Conservation (phyloP, 1,140 invertebrate genomes). For the Hyles vespertilio region DNA sequence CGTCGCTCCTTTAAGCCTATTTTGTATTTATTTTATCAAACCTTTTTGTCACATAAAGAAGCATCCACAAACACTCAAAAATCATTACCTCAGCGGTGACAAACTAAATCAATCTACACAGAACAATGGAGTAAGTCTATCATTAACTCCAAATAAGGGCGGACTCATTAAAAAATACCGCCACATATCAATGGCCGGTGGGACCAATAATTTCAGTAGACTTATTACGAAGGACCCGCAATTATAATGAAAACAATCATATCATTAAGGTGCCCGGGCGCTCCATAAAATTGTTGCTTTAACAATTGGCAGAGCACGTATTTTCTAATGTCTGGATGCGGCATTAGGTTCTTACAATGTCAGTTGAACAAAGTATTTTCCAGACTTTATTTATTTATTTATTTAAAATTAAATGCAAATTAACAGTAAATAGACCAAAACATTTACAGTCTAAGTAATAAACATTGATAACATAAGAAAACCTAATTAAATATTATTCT, state of each 20-base stretch:
- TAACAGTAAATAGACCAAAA: too few relatives aligned
- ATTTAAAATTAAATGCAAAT: too few relatives aligned
- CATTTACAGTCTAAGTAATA: too few relatives aligned
- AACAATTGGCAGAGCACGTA: slow-evolving; percentile 25
- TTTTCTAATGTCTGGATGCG: slow-evolving; percentile 19
- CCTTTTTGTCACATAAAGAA: too few relatives aligned
- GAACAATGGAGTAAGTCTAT: slow-evolving; percentile 11
- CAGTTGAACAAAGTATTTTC: too few relatives aligned
- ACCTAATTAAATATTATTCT: too few relatives aligned
- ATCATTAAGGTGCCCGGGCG: slow-evolving; percentile 32
- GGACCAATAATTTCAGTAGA: slow-evolving; percentile 32
- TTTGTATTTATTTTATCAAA: too few relatives aligned
- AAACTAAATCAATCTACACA: slow-evolving; percentile 10
- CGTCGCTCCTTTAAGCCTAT: too few relatives aligned
- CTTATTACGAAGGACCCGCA: slow-evolving; percentile 34
- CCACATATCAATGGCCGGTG: slow-evolving; percentile 25
- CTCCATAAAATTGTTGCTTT: slow-evolving; percentile 28
- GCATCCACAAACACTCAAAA: too few relatives aligned
- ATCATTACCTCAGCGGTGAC: not conserved
- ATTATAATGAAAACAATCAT: slow-evolving; percentile 53
- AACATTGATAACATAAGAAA: too few relatives aligned
- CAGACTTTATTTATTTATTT: too few relatives aligned
- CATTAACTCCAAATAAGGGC: slow-evolving; percentile 3
- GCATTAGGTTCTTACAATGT: not conserved
- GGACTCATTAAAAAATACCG: slow-evolving; percentile 28